phyloP scores from a whole-genome alignment of 2,113 vertebrate genomes.

The Ia io region DNA sequence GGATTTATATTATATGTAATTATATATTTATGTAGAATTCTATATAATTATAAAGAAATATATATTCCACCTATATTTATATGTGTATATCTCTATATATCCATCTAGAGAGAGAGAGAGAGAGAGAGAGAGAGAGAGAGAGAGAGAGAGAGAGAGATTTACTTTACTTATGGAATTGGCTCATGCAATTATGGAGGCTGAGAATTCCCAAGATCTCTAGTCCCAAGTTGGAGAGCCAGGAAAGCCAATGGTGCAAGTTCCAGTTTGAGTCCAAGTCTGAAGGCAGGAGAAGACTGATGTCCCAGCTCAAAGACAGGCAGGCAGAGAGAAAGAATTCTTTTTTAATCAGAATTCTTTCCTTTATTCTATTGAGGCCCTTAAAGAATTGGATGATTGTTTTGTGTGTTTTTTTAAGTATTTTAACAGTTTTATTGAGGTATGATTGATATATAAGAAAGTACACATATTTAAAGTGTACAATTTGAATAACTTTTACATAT shows the following conservation, averaged over 20 bases:
- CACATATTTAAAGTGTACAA: background rate
- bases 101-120: background rate
- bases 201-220: background rate
- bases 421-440: background rate
- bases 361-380: background rate
- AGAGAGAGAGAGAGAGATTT: background rate
- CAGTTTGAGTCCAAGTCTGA: background rate
- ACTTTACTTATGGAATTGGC: background rate
- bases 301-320: background rate
- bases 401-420: conserved; percentile 28
- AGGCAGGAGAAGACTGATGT: background rate
- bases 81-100: background rate
- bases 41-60: background rate
- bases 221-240: background rate
- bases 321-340: background rate
- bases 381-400: background rate
- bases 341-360: background rate
- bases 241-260: background rate
- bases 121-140: background rate
- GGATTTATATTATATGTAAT: background rate
- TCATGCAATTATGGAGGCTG: background rate
- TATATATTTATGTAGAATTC: background rate
- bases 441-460: background rate
- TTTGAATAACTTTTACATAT: background rate
- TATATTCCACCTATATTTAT: background rate